These are phyloP conservation scores for Tetranychus truncatus DNA, from an alignment of 2,888 invertebrate genomes.

Conservation along the genomic window DNA sequence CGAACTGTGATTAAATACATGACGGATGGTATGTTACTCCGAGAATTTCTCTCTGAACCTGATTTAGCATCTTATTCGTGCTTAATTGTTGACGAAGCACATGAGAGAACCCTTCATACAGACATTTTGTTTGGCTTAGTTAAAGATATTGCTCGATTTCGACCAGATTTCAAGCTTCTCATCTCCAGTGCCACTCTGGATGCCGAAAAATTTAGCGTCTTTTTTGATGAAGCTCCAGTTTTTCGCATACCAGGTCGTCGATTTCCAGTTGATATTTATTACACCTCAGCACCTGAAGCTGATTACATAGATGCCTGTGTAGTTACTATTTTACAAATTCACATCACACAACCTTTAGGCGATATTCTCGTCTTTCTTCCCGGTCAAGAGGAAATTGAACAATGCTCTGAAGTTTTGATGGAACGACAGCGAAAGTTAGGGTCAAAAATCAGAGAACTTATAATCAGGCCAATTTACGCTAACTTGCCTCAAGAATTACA, in stretches of 20 bases:
- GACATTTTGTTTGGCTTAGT: slow-evolving; percentile 95
- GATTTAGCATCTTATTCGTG: slow-evolving; percentile 85
- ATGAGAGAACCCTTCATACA: slow-evolving; percentile 91
- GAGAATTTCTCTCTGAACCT: slow-evolving; percentile 93
- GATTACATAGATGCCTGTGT: slow-evolving; percentile 96
- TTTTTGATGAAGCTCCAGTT: slow-evolving; percentile 95
- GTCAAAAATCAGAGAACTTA: slow-evolving; percentile 71
- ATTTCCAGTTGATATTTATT: slow-evolving; percentile 94
- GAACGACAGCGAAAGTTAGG: slow-evolving; percentile 74
- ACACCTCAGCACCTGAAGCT: slow-evolving; percentile 96
- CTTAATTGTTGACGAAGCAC: slow-evolving; percentile 98
- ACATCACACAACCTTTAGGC: slow-evolving; percentile 85
- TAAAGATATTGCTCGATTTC: slow-evolving; percentile 70
- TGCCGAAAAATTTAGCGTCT: slow-evolving; percentile 87
- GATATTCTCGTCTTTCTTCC: slow-evolving; percentile 93
- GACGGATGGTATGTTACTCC: slow-evolving; percentile 93
- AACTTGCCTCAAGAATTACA: slow-evolving; percentile 98
- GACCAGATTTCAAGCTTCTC: slow-evolving; percentile 78
- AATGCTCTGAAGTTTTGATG: slow-evolving; percentile 37
- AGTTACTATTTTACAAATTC: slow-evolving; percentile 92
- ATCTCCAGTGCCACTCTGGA: slow-evolving; percentile 96
- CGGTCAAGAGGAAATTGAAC: slow-evolving; percentile 43
- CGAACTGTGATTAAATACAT: slow-evolving; percentile 91
- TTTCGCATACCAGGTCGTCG: slow-evolving; percentile 92
- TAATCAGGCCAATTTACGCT: slow-evolving; percentile 89